Evolutionary conservation across 2,888 invertebrate species (phyloP).

Genomic region (Cosmopolites sordidus): DNA sequence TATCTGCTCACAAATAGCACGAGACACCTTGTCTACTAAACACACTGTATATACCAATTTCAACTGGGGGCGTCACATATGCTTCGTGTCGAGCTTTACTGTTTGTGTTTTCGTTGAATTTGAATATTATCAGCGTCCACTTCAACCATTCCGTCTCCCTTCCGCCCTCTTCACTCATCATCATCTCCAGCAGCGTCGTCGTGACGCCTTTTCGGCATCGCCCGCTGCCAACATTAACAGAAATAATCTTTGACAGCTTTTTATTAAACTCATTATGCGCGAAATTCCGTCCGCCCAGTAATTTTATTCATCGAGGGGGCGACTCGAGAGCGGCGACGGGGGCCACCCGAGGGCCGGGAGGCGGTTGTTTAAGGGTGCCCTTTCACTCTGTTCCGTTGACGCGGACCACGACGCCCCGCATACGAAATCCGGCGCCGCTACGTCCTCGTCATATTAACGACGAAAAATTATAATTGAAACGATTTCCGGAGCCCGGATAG

Average conservation of each 20-base stretch:
- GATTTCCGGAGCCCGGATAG: slow-evolving; percentile 4
- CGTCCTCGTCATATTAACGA: slow-evolving; percentile 34
- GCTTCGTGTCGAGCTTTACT: too few relatives aligned
- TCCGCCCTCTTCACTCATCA: too few relatives aligned
- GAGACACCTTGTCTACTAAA: too few relatives aligned
- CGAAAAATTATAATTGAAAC: slow-evolving; percentile 29
- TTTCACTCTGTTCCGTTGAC: slow-evolving; percentile 18
- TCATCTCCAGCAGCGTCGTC: not conserved
- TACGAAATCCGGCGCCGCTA: slow-evolving; percentile 26
- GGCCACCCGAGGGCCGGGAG: too few relatives aligned
- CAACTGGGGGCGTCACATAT: too few relatives aligned
- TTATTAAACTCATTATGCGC: slow-evolving; percentile 26
- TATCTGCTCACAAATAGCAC: too few relatives aligned
- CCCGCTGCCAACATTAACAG: not conserved
- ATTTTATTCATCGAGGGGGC: slow-evolving; percentile 28
- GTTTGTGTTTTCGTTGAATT: too few relatives aligned
- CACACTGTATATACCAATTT: too few relatives aligned
- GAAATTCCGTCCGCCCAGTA: slow-evolving; percentile 13
- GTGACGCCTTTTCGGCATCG: not conserved
- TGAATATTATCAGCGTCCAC: too few relatives aligned
- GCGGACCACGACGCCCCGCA: slow-evolving; percentile 25
- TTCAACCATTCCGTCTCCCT: too few relatives aligned
- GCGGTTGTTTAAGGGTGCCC: slow-evolving; percentile 4
- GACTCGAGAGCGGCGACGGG: not conserved
- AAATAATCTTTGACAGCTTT: slow-evolving; percentile 25